phyloP scores from a whole-genome alignment of 2,888 invertebrate species.

The Brachypalpus laphriformis region DNA sequence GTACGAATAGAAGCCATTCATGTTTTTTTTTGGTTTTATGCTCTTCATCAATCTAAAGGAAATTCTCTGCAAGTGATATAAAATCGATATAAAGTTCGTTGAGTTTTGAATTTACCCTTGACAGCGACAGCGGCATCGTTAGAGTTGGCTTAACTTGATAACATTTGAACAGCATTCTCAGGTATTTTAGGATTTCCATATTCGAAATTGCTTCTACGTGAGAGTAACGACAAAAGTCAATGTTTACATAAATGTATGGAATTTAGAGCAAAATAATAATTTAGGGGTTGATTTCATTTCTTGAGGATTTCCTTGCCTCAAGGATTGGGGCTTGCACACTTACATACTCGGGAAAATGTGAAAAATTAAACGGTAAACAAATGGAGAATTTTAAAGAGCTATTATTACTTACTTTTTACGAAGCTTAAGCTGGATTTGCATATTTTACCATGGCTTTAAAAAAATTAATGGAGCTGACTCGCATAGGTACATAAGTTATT shows the following conservation, averaged over 20 bases:
- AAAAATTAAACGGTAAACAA: neutral
- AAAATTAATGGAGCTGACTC: neutral
- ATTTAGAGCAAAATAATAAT: neutral
- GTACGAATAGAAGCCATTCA: neutral
- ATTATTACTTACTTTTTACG: slow-evolving; percentile 7
- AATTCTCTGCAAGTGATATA: slow-evolving; percentile 17
- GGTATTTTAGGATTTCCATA: slow-evolving; percentile 22
- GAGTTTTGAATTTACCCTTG: slow-evolving; percentile 13
- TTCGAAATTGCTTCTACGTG: neutral
- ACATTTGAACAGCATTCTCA: slow-evolving; percentile 4
- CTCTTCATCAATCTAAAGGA: neutral
- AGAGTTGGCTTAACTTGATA: slow-evolving; percentile 23
- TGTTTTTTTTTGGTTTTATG: neutral
- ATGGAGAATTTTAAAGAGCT: neutral
- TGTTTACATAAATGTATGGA: neutral
- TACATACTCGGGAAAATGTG: neutral
- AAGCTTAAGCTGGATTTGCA: neutral
- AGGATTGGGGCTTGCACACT: neutral
- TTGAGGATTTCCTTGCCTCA: neutral
- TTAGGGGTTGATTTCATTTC: slow-evolving; percentile 3
- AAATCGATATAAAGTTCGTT: slow-evolving; percentile 28
- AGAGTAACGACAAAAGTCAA: slow-evolving; percentile 5
- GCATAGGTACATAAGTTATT: neutral
- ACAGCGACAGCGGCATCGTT: slow-evolving; percentile 7
- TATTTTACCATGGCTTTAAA: neutral